These are phyloP conservation scores for Sparidentex hasta DNA, from an alignment of 2,797 vertebrate genomes.

Conservation along the genomic window DNA sequence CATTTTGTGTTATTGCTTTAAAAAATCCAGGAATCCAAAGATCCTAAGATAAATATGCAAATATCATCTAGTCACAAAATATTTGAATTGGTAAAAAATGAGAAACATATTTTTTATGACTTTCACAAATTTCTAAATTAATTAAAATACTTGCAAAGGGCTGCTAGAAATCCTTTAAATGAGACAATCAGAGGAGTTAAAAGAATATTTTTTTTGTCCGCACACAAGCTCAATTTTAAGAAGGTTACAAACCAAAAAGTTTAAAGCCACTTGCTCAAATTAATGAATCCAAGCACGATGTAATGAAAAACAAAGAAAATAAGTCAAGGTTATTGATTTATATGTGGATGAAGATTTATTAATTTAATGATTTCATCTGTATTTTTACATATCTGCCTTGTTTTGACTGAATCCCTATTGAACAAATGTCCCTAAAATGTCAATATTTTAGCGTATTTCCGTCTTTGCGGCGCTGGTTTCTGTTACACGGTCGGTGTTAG, in stretches of 20 bases:
- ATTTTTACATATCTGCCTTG: no score
- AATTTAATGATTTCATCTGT: no score
- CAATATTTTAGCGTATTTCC: background rate
- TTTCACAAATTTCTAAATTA: background rate
- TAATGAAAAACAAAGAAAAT: no score
- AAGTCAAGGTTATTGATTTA: no score
- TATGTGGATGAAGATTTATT: no score
- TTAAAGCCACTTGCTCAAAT: background rate
- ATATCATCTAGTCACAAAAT: background rate
- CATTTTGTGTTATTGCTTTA: no score
- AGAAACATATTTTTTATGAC: background rate
- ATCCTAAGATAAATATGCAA: no score
- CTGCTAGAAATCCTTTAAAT: background rate
- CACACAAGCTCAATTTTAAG: background rate
- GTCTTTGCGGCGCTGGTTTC: background rate
- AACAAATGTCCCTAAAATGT: background rate
- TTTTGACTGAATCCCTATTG: background rate
- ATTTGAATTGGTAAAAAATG: background rate
- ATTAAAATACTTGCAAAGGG: background rate
- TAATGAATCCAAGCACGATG: no score
- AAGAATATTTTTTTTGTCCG: no score
- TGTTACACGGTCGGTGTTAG: accelerated
- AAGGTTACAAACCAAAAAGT: background rate
- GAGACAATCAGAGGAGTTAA: background rate
- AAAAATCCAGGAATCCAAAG: no score